These are phyloP conservation scores for Trididemnum clinides DNA, from an alignment of 23 tunicate species.

Conservation along the genomic window DNA sequence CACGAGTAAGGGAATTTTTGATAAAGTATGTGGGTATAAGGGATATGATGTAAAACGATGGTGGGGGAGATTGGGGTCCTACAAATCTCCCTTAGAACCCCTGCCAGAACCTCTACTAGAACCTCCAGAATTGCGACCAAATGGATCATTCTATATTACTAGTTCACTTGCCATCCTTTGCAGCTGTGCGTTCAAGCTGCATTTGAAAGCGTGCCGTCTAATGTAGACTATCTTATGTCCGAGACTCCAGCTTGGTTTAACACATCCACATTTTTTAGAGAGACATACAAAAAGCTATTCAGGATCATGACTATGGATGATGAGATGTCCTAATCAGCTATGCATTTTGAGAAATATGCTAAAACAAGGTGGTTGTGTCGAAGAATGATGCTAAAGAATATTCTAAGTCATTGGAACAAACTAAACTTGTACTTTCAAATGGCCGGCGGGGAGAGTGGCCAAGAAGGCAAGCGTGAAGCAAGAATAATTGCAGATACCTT, in stretches of 20 bases:
- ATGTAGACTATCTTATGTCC: neutral
- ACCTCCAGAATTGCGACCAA: too few relatives aligned
- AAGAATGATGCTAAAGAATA: neutral
- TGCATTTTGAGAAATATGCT: neutral
- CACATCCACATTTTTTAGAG: neutral
- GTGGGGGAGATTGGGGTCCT: too few relatives aligned
- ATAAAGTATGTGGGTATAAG: too few relatives aligned
- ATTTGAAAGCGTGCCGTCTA: too few relatives aligned
- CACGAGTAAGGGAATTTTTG: too few relatives aligned
- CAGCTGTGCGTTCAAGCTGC: too few relatives aligned
- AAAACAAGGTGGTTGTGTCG: slow-evolving; percentile 1
- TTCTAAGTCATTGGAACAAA: neutral
- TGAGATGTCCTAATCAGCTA: neutral
- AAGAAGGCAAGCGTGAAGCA: slow-evolving; percentile 21
- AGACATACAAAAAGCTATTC: neutral
- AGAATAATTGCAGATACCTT: slow-evolving; percentile 2
- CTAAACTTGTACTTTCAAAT: slow-evolving; percentile 7
- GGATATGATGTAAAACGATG: too few relatives aligned
- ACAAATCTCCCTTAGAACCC: too few relatives aligned
- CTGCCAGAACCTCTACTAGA: too few relatives aligned
- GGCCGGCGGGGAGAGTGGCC: slow-evolving; percentile 4
- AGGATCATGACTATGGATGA: too few relatives aligned
- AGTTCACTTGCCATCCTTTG: too few relatives aligned
- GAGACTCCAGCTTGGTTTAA: slow-evolving; percentile 7
- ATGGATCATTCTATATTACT: too few relatives aligned